Evolutionary conservation across 2,797 vertebrate species (phyloP), one percentile per base, ranked within the genome.

Genomic region (Poeciliopsis turneri): DNA sequence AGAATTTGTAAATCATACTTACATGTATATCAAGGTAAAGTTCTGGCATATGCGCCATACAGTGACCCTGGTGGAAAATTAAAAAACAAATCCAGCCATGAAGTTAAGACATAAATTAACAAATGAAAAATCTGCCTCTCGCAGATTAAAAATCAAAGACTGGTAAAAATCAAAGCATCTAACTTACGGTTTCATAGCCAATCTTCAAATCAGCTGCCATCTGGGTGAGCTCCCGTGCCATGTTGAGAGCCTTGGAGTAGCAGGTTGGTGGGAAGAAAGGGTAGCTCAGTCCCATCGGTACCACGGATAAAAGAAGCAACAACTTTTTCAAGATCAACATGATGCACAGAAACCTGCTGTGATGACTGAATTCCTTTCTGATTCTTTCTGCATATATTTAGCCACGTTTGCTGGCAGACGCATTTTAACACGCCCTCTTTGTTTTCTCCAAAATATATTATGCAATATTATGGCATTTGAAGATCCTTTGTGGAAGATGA

Each of bases 11-110:
- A 66, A 12, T 78, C 36, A 77, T 83, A 94, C 94, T 94, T 71
- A 94, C 94, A 75, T 95, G 93, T 43, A 95, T 71, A 49, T 94
- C 91, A 11, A 94, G 47, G 77, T 89, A 78, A 57, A 95, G 86
- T 16, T 92, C 25, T 43, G 93, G 93, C 83, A 95, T 86, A 59
- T 90, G 85, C 18, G 86, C 82, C 85, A 93, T 86, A 82, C 93
- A 95, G 39, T 11, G 47, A 43, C 72, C 64, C 93, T 94, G 68
- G n/a, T 74, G 73, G 4, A 78, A 71, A 74, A 79, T 23, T n/a
- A 66, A 68, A 9, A n/a, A 53, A n/a, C n/a, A n/a, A n/a, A 68
- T 15, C 25, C 1, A 72, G 30, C 13, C n/a, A 36, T 28, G 7
- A 75, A 15, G 1, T 51, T 36, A 15, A 33, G 16, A 3, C 12